Base-by-base conservation (phyloP, 2,888 invertebrate species). In the Hydrotaea cyrtoneurina region DNA sequence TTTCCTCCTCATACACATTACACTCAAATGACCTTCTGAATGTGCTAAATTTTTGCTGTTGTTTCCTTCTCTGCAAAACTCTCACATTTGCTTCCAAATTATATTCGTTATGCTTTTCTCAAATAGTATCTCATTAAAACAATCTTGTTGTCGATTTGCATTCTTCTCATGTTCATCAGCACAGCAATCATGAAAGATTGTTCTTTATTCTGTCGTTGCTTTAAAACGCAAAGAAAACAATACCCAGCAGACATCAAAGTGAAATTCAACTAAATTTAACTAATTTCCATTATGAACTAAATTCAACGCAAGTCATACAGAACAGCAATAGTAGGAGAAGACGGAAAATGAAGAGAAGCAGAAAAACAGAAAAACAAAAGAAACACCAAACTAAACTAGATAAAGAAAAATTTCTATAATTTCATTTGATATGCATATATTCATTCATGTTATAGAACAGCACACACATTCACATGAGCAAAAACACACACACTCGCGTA, bases 371-470 rank as follows among this genome's bases (percentile, higher is more conserved):
- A 15, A 43, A 39, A 66, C 21, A 19, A 31, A 31, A 80, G 66
- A 59, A 78, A 75, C 31, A 11, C 46, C 26, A 62, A 75, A 46
- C 62, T 64, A 69, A 46, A 64, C 53, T 39, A 66, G 57, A 66
- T 50, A 79, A 74, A 50, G 26, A 66, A 73, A 57, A 80, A 66
- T 66, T 75, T 76, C 66, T 76, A 78, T 79, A 81, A 85, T 77
- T 69, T 73, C 78, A 81, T 84, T 81, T 76, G 59, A 79, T 81
- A 73, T 79, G 72, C 73, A 85, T 76, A 43, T 46, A 74, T 81
- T 15, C n/a, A 74, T 21, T 17, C 59, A 59, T 55, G 55, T 11
- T 55, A 21, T 21, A 55, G 55, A 55, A 21, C 55, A 7, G 55
- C 55, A 31, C 31, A 31, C 7, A 31, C 31, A 4, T 31, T 2